Conservation (phyloP, 2,888 invertebrate genomes). For the Pelosia muscerda region DNA sequence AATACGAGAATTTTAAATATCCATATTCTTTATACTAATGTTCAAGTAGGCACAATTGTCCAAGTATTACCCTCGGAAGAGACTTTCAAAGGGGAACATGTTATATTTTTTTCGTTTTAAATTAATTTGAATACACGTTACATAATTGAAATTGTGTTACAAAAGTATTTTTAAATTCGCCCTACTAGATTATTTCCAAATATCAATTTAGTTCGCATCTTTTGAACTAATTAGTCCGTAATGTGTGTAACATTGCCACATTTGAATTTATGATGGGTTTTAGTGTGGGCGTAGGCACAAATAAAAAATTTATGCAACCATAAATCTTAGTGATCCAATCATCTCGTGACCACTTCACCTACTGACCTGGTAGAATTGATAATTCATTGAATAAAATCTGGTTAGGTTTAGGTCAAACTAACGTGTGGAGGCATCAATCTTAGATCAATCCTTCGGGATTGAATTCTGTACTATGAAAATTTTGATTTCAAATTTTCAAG, state of each 20-base stretch:
- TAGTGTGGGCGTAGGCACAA: neutral
- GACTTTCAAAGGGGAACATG: too few species aligned
- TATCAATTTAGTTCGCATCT: neutral
- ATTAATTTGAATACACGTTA: neutral
- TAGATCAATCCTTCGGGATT: neutral
- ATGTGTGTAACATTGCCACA: neutral
- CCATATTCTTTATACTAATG: too few species aligned
- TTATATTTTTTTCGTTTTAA: too few species aligned
- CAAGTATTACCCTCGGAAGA: too few species aligned
- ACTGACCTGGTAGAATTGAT: neutral
- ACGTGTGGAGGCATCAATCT: neutral
- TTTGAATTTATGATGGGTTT: neutral
- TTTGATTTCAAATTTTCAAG: too few species aligned
- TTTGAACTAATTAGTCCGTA: neutral
- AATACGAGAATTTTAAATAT: too few species aligned
- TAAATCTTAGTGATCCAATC: constrained; percentile 4
- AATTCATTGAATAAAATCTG: neutral
- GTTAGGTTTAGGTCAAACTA: neutral
- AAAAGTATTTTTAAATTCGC: neutral
- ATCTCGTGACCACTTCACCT: neutral
- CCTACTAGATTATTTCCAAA: neutral
- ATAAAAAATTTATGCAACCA: neutral
- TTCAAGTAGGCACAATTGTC: too few species aligned
- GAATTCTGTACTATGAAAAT: neutral
- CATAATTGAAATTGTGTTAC: neutral